These are phyloP conservation scores for Monodelphis domestica DNA, from an alignment of 2,797 vertebrate species.

Conservation along the genomic window DNA sequence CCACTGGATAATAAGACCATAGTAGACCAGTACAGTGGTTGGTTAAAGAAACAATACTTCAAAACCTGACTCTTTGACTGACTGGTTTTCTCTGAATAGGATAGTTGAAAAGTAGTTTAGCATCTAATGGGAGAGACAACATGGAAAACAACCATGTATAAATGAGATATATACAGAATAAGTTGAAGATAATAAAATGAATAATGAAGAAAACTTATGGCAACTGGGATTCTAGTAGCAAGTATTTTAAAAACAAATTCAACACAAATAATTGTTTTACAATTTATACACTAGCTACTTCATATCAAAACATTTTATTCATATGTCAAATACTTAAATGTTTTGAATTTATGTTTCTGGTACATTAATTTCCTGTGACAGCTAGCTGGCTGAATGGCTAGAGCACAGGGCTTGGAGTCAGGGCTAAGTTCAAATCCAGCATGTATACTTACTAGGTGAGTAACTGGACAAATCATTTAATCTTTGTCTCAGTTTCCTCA, in stretches of 20 bases:
- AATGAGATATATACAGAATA: neutral
- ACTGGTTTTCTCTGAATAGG: neutral
- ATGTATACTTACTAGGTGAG: too few relatives aligned
- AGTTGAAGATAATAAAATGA: neutral
- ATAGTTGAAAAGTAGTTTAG: neutral
- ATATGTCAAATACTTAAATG: neutral
- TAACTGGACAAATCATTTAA: neutral
- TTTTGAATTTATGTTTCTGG: neutral
- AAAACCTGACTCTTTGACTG: neutral
- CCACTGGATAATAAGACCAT: neutral
- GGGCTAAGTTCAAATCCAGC: too few relatives aligned
- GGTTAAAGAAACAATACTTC: neutral
- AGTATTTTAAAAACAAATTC: neutral
- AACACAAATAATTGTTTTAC: neutral
- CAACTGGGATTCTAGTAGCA: neutral
- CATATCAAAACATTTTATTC: too few relatives aligned
- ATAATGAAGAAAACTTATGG: neutral
- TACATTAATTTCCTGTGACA: neutral
- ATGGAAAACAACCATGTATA: neutral
- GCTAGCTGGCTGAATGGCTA: neutral
- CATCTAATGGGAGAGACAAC: neutral
- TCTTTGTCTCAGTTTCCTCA: neutral
- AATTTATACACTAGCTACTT: neutral
- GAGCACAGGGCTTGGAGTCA: too few relatives aligned
- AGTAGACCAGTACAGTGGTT: neutral